These are phyloP conservation scores for Sialis lutaria DNA, from an alignment of 2,888 invertebrate species.

Conservation along the genomic window DNA sequence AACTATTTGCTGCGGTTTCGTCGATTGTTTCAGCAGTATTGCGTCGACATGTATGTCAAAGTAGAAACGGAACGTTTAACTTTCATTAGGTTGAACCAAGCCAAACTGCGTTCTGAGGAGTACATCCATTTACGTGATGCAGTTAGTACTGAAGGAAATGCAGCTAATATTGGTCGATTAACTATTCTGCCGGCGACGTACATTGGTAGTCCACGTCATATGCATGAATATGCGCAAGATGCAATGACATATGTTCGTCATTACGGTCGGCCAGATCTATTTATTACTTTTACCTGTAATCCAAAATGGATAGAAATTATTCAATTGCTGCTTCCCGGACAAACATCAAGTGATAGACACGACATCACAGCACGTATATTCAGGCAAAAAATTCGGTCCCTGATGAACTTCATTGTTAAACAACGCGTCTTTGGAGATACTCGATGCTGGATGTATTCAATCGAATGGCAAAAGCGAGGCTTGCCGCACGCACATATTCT, in stretches of 20 bases:
- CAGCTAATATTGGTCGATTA: conserved; percentile 13
- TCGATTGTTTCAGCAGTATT: too few relatives aligned
- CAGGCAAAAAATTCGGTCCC: conserved; percentile 9
- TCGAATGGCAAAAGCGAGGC: conserved; percentile 2
- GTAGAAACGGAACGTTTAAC: conserved; percentile 19
- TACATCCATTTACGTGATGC: conserved; percentile 17
- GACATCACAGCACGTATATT: conserved; percentile 15
- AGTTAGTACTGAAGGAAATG: conserved; percentile 10
- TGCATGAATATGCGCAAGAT: conserved; percentile 15
- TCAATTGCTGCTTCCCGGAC: conserved; percentile 7
- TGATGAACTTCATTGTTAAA: conserved; percentile 11
- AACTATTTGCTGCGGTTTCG: too few relatives aligned
- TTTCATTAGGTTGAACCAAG: conserved; percentile 17
- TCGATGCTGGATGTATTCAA: conserved; percentile 14
- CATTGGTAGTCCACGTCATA: conserved; percentile 14
- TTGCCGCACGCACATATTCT: background rate
- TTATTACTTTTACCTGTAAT: conserved; percentile 12
- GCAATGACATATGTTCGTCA: conserved; percentile 17
- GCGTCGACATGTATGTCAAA: conserved; percentile 19
- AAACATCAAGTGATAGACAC: conserved; percentile 13
- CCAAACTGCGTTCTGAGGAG: conserved; percentile 17
- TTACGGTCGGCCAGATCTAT: conserved; percentile 15
- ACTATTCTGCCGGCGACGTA: conserved; percentile 17
- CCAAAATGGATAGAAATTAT: conserved; percentile 15
- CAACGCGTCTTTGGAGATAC: conserved; percentile 6